These are phyloP conservation scores for Phania funesta DNA, from an alignment of 2,888 invertebrate species.

Conservation along the genomic window DNA sequence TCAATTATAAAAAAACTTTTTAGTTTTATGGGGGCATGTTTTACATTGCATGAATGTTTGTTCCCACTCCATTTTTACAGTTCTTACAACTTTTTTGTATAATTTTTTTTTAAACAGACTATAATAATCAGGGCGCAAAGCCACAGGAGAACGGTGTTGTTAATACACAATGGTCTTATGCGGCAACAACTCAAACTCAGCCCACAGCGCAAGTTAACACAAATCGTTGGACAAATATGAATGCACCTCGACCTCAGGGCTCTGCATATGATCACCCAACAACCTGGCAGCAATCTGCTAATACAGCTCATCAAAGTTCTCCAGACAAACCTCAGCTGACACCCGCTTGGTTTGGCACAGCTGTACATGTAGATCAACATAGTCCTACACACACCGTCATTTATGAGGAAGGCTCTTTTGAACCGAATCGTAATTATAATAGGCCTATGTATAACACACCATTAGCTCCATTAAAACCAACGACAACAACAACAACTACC, in stretches of 20 bases:
- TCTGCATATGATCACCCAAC: constrained; percentile 15
- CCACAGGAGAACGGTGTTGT: constrained; percentile 24
- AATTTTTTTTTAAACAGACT: constrained; percentile 66
- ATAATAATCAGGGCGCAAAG: constrained; percentile 67
- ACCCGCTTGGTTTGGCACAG: constrained; percentile 71
- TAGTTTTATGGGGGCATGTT: too few species aligned
- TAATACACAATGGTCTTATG: constrained; percentile 56
- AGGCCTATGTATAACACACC: constrained; percentile 70
- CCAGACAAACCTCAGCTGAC: constrained; percentile 8
- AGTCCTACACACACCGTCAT: constrained; percentile 72
- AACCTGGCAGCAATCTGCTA: constrained; percentile 20
- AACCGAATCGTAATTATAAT: constrained; percentile 77
- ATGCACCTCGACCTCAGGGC: constrained; percentile 74
- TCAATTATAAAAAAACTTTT: too few species aligned
- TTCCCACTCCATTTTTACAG: neutral
- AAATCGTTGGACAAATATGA: constrained; percentile 77
- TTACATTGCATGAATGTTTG: neutral
- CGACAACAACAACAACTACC: constrained; percentile 45
- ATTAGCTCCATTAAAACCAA: constrained; percentile 73
- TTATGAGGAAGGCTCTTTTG: constrained; percentile 74
- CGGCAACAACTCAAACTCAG: constrained; percentile 61
- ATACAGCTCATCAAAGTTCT: constrained; percentile 5
- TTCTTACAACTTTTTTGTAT: neutral
- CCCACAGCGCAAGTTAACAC: constrained; percentile 46
- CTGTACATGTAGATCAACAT: constrained; percentile 68